Evolutionary conservation across 2,888 invertebrate species (phyloP).

Genomic region (Drosophila mulleri): DNA sequence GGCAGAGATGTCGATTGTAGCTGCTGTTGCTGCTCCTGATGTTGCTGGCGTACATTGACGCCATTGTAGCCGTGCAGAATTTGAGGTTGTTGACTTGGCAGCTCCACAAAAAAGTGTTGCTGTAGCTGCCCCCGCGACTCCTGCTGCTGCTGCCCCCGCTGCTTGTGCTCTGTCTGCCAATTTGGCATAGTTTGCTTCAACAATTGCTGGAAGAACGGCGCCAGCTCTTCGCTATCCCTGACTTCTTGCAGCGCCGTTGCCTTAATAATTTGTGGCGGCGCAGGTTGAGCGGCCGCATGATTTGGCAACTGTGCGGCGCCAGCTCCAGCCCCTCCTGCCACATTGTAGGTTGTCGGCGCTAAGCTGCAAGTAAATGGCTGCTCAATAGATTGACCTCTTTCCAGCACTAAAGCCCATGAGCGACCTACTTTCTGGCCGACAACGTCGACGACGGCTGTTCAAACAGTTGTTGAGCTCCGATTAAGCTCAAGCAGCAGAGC

Average conservation of each 20-base stretch:
- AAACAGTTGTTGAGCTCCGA: slow-evolving; percentile 64
- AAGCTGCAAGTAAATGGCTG: slow-evolving; percentile 59
- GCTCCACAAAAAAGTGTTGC: slow-evolving; percentile 62
- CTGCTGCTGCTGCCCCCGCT: slow-evolving; percentile 14
- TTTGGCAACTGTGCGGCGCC: slow-evolving; percentile 47
- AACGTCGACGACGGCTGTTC: slow-evolving; percentile 52
- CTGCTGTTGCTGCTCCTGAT: slow-evolving; percentile 21
- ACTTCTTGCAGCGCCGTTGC: slow-evolving; percentile 57
- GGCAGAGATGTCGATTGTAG: slow-evolving; percentile 31
- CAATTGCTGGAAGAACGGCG: slow-evolving; percentile 69
- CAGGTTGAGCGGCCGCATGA: slow-evolving; percentile 44
- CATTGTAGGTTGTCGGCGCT: slow-evolving; percentile 38
- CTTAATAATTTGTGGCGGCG: slow-evolving; percentile 53
- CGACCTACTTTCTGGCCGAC: slow-evolving; percentile 65
- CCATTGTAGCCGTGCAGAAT: slow-evolving; percentile 72
- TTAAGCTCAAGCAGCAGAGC: slow-evolving; percentile 25
- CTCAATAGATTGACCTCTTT: slow-evolving; percentile 65
- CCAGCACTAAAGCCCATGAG: slow-evolving; percentile 12
- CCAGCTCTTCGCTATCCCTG: slow-evolving; percentile 45
- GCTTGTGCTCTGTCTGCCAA: slow-evolving; percentile 50
- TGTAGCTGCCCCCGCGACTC: slow-evolving; percentile 24
- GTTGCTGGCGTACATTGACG: slow-evolving; percentile 63
- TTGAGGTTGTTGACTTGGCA: slow-evolving; percentile 75
- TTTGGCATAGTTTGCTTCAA: slow-evolving; percentile 66
- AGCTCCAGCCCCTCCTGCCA: not conserved